phyloP scores from a whole-genome alignment of 2,888 invertebrate species.

The Phanerotoma sp. region DNA sequence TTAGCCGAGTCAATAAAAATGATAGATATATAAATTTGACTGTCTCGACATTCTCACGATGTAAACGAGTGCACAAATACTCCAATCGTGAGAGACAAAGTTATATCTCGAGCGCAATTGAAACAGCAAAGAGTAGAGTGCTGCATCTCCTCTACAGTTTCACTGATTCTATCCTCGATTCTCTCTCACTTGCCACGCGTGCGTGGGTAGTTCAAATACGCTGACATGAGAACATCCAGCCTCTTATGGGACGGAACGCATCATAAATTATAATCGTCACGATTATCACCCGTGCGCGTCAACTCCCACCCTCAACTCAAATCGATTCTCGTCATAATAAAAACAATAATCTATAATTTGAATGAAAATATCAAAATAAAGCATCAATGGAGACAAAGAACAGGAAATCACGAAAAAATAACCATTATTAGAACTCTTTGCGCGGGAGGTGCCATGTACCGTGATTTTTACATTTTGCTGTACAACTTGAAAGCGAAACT shows the following conservation, averaged over 20 bases:
- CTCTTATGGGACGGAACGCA: constrained; percentile 42
- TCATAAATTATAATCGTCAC: constrained; percentile 51
- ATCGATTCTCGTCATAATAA: neutral
- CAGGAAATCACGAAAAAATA: neutral
- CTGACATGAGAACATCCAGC: constrained; percentile 41
- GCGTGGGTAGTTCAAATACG: constrained; percentile 41
- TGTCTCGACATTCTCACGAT: constrained; percentile 12
- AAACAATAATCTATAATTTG: neutral
- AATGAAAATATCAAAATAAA: neutral
- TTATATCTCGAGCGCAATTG: constrained; percentile 23
- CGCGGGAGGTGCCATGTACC: too few relatives aligned
- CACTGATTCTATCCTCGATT: neutral
- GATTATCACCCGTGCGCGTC: constrained; percentile 37
- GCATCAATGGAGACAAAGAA: neutral
- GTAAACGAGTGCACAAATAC: constrained; percentile 5
- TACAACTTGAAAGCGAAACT: too few relatives aligned
- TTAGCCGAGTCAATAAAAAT: too few relatives aligned
- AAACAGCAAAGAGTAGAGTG: constrained; percentile 1
- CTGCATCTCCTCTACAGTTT: too few relatives aligned
- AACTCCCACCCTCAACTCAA: constrained; percentile 20
- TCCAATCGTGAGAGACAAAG: constrained; percentile 32
- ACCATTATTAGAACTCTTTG: too few relatives aligned
- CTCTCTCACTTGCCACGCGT: constrained; percentile 6
- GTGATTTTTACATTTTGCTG: too few relatives aligned
- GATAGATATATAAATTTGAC: constrained; percentile 10